A percentile compares a stretch with the other conserved stretches of the same genome.
Evolutionary conservation across 2,888 invertebrate genomes (phyloP).

Genomic region (Anthoptus insignis): DNA sequence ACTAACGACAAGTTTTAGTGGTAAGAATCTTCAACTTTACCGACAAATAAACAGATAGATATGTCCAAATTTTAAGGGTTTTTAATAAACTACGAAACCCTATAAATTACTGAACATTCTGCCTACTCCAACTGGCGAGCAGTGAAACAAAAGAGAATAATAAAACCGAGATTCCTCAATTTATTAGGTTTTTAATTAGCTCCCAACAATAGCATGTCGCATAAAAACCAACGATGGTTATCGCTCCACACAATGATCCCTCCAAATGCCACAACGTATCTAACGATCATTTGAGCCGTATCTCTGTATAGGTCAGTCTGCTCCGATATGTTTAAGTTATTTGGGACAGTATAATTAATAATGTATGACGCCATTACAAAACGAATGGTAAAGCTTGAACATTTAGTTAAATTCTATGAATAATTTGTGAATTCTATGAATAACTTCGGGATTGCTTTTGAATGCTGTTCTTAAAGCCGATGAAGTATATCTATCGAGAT

Average conservation of each 20-base stretch:
- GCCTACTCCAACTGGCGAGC: too few species aligned
- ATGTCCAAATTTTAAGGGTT: too few species aligned
- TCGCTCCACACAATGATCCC: conserved; percentile 27
- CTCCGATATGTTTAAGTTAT: conserved; percentile 14
- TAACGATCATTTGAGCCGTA: conserved; percentile 11
- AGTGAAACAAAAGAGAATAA: neutral
- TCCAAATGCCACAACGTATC: conserved; percentile 24
- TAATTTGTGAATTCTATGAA: neutral
- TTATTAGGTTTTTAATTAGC: conserved; percentile 33
- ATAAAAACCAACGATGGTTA: conserved; percentile 22
- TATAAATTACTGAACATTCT: too few species aligned
- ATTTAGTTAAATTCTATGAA: neutral
- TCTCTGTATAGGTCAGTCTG: neutral
- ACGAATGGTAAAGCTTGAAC: neutral
- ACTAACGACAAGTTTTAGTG: too few species aligned
- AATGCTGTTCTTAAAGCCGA: too few species aligned
- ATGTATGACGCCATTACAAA: neutral
- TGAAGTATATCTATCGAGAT: too few species aligned
- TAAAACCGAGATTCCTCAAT: conserved; percentile 19
- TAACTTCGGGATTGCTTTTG: too few species aligned
- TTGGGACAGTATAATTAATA: neutral
- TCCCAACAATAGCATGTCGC: conserved; percentile 31
- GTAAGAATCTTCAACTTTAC: too few species aligned
- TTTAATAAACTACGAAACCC: too few species aligned
- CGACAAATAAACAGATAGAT: too few species aligned